Evolutionary conservation across 2,888 invertebrate species (phyloP).

Genomic region (Leptogaster cylindrica): DNA sequence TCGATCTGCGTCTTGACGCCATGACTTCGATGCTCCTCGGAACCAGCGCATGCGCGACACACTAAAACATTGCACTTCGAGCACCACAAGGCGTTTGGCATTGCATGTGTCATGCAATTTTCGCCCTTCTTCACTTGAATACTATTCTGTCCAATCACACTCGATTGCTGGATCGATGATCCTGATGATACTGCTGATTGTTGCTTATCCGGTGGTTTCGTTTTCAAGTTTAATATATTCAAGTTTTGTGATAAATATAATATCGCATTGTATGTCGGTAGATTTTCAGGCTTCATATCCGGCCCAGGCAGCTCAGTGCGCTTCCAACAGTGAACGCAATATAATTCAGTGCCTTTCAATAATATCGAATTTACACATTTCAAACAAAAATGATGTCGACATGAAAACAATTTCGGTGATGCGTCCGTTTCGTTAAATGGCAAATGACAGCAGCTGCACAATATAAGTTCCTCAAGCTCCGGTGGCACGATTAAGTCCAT

Average conservation of each 20-base stretch:
- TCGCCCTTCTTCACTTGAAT: slow-evolving; percentile 58
- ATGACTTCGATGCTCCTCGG: slow-evolving; percentile 71
- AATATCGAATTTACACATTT: slow-evolving; percentile 74
- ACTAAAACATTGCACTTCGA: slow-evolving; percentile 69
- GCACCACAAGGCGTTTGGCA: slow-evolving; percentile 77
- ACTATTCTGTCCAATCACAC: slow-evolving; percentile 46
- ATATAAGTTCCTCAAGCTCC: slow-evolving; percentile 76
- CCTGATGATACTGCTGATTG: slow-evolving; percentile 44
- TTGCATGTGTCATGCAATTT: slow-evolving; percentile 75
- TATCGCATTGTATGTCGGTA: slow-evolving; percentile 73
- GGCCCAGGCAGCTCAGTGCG: slow-evolving; percentile 70
- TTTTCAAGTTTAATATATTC: slow-evolving; percentile 65
- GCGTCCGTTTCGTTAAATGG: slow-evolving; percentile 76
- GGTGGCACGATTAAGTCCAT: slow-evolving; percentile 70
- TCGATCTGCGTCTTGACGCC: slow-evolving; percentile 72
- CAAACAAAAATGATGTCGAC: slow-evolving; percentile 80
- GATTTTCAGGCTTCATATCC: slow-evolving; percentile 70
- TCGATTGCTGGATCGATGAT: slow-evolving; percentile 44
- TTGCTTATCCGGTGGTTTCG: slow-evolving; percentile 61
- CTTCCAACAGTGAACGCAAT: slow-evolving; percentile 78
- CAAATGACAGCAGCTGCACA: slow-evolving; percentile 77
- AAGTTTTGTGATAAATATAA: slow-evolving; percentile 72
- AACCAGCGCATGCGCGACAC: slow-evolving; percentile 72
- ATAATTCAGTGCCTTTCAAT: slow-evolving; percentile 71
- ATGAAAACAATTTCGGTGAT: slow-evolving; percentile 75